phyloP scores from a whole-genome alignment of 2,888 invertebrate genomes.

The Meiosimyza platycephala region DNA sequence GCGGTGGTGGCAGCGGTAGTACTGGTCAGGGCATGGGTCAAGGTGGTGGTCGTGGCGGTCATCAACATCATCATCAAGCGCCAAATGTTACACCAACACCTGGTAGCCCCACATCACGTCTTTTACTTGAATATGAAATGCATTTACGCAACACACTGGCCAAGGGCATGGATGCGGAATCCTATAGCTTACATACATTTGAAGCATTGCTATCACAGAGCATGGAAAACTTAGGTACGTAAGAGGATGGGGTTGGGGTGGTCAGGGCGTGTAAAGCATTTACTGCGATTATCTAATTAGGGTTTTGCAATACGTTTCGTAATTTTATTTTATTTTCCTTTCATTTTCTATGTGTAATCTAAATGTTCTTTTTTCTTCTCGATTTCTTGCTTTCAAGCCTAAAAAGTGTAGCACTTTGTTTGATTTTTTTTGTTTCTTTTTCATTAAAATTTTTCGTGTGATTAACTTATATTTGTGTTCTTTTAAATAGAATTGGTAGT shows the following conservation, averaged over 20 bases:
- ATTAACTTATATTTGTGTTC: too few relatives aligned
- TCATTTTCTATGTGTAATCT: constrained; percentile 3
- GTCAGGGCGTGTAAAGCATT: background rate
- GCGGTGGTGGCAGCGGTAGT: constrained; percentile 41
- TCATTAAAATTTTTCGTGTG: too few relatives aligned
- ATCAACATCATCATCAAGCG: constrained; percentile 75
- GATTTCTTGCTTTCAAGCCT: background rate
- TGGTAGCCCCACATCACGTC: constrained; percentile 84
- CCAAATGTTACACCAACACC: constrained; percentile 81
- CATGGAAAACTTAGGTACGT: constrained; percentile 91
- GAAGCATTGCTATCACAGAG: constrained; percentile 92
- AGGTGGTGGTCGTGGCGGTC: constrained; percentile 60
- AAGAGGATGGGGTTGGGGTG: background rate
- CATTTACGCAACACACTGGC: constrained; percentile 91
- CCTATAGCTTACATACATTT: constrained; percentile 93
- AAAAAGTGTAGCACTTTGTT: background rate
- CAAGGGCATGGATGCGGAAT: constrained; percentile 95
- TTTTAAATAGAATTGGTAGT: too few relatives aligned
- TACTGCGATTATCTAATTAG: background rate
- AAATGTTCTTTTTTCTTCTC: constrained; percentile 4
- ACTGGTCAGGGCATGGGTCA: constrained; percentile 23
- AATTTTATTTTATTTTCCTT: background rate
- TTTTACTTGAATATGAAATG: constrained; percentile 93
- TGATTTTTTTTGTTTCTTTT: too few relatives aligned
- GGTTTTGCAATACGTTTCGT: background rate